Base-by-base conservation (phyloP, 2,888 invertebrate genomes). In the Melipona beecheii region DNA sequence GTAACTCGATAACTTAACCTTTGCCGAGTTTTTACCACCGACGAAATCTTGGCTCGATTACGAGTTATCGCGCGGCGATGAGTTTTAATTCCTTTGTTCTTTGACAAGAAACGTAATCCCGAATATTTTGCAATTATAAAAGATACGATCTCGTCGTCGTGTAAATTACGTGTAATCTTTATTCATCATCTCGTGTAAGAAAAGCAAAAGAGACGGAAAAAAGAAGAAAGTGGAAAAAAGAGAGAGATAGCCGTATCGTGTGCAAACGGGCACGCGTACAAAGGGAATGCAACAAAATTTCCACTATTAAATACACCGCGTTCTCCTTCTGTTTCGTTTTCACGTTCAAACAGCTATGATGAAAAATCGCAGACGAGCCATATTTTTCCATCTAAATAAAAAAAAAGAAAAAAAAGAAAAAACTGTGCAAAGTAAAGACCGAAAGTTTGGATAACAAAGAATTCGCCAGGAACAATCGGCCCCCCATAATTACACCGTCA, bases 401-500 rank as follows among this genome's bases (percentile, higher is more conserved):
- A 43, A 43, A 43, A 31, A 4, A 31, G 4, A 3, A 6, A 36
- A 36, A 4, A 9, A 0, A 43, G 11, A 43, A 43, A 81, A 72
- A 78, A 75, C 49, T 60, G 49, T 64, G 50, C 69, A 66, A 77
- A 77, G 78, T 76, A 75, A 77, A 88, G 78, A 75, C 60, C 56
- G 77, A 75, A 83, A 87, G 72, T 82, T 87, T 85, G 85, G 78
- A 76, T 82, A 85, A 86, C 88, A 87, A 88, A 82, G 80, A 86
- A 85, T 79, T 75, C 69, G 17, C 58, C 56, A 74, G 64, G 64
- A 36, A 74, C 78, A 80, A 77, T 60, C 56, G 68, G 76, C 66
- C 79, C 79, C 43, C 68, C 83, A 77, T 88, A 88, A 88, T 88
- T 87, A 85, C 87, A 74, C 78, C 81, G 79, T 83, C 86, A 88